Evolutionary conservation across 2,888 invertebrate genomes (phyloP), one percentile per base, ranked within the genome.

Genomic region (Brachyopa scutellaris): DNA sequence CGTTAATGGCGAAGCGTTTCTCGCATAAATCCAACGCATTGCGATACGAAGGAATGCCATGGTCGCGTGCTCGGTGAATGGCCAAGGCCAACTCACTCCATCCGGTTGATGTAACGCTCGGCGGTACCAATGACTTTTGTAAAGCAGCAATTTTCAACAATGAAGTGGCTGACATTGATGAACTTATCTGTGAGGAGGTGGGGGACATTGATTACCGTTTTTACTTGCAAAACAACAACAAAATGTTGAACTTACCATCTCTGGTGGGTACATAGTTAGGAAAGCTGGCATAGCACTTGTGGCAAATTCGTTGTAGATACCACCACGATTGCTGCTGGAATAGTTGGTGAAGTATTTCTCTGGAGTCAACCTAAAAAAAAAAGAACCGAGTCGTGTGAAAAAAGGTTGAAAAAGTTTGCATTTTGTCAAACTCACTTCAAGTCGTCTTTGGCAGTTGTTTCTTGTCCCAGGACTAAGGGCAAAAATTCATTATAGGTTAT

Each of bases 401-500:
- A 9, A 5, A 31, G 6, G 0, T 49, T 11, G 13, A 9, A n/a
- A 23, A 3, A 5, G 26, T 26, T 26, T 26, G n/a, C n/a, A n/a
- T n/a, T n/a, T n/a, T n/a, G n/a, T n/a, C n/a, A 26, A 13, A 64
- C 90, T 91, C 89, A 94, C 94, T 92, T 95, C 92, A 90, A 86
- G 13, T 89, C 89, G 59, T 87, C 88, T 78, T 88, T 89, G 47
- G 89, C 90, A 0, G 89, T 88, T 2, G 88, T 89, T 85, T 90
- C 89, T 79, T 89, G 89, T 73, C 95, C 96, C 47, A 97, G 89
- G 8, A 96, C 92, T 62, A 94, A 94, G 0, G 96, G 96, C 70
- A 96, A 90, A 90, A 95, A 97, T 88, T 97, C 97, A 86, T 95
- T 95, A 88, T 94, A 94, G 0, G 97, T 96, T 67, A 97, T 94